Conservation (phyloP, 2,797 vertebrate species). For the Macrochelys suwanniensis region DNA sequence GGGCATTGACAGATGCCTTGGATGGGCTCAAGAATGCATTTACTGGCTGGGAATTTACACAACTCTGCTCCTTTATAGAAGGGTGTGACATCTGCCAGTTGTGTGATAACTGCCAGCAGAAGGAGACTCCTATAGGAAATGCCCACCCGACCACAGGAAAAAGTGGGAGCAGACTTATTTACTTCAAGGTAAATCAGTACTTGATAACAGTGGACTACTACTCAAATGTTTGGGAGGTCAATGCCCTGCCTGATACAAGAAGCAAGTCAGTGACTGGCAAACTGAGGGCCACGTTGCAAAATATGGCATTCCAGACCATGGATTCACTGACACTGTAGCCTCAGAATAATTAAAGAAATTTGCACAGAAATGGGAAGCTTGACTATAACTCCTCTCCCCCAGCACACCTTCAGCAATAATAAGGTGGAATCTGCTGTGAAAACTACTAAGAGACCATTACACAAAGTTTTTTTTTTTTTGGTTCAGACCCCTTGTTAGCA, state of each 20-base stretch:
- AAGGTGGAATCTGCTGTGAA: background rate
- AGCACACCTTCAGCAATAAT: background rate
- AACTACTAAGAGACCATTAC: background rate
- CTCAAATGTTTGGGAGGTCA: background rate
- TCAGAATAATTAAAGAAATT: background rate
- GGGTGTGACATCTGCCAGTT: background rate
- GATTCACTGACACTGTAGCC: background rate
- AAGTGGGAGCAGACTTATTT: background rate
- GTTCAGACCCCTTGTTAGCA: background rate
- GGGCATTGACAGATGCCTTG: background rate
- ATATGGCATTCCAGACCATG: background rate
- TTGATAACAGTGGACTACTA: background rate
- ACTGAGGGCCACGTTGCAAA: background rate
- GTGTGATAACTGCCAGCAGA: background rate
- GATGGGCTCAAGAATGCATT: background rate
- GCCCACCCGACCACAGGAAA: background rate
- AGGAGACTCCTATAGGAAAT: background rate
- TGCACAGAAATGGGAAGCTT: background rate
- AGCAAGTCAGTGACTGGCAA: background rate
- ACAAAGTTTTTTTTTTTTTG: background rate
- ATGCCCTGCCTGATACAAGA: background rate
- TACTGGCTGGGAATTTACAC: background rate
- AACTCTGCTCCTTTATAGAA: background rate
- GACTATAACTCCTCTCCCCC: background rate
- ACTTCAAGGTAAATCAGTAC: background rate